These are phyloP conservation scores for Melanostoma scalare DNA, from an alignment of 2,888 invertebrate genomes.

Conservation along the genomic window DNA sequence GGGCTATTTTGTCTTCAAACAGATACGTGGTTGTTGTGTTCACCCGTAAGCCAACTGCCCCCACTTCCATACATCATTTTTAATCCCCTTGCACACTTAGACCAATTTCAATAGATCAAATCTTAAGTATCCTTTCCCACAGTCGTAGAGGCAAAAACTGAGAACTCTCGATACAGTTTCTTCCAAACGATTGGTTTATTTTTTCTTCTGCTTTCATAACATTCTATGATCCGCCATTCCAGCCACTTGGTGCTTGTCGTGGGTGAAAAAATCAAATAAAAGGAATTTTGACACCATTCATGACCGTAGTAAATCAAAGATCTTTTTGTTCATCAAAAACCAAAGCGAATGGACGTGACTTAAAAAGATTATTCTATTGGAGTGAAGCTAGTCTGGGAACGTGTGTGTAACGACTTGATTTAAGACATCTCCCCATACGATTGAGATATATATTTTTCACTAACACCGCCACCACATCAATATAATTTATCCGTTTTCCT, in stretches of 20 bases:
- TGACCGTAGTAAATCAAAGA: constrained; percentile 61
- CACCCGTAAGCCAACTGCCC: neutral
- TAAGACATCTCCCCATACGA: constrained; percentile 62
- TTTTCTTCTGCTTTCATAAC: constrained; percentile 3
- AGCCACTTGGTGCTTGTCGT: constrained; percentile 31
- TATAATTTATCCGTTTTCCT: constrained; percentile 39
- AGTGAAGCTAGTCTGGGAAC: neutral
- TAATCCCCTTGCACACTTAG: constrained; percentile 8
- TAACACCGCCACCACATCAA: constrained; percentile 27
- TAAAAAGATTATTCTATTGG: neutral
- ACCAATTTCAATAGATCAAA: constrained; percentile 37
- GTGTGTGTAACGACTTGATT: constrained; percentile 50
- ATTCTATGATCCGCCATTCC: constrained; percentile 7
- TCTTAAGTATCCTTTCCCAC: constrained; percentile 32
- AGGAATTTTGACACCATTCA: constrained; percentile 65
- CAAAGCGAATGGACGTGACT: constrained; percentile 39
- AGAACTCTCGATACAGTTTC: constrained; percentile 24
- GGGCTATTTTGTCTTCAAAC: too few relatives aligned
- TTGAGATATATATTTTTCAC: constrained; percentile 61
- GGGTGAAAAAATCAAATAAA: constrained; percentile 50
- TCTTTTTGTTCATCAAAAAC: constrained; percentile 20
- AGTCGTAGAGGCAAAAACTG: neutral
- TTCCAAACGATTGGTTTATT: constrained; percentile 19
- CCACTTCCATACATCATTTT: constrained; percentile 12
- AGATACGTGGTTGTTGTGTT: too few relatives aligned